Conservation (phyloP, 1,140 invertebrate species). For the Drosophila teissieri region DNA sequence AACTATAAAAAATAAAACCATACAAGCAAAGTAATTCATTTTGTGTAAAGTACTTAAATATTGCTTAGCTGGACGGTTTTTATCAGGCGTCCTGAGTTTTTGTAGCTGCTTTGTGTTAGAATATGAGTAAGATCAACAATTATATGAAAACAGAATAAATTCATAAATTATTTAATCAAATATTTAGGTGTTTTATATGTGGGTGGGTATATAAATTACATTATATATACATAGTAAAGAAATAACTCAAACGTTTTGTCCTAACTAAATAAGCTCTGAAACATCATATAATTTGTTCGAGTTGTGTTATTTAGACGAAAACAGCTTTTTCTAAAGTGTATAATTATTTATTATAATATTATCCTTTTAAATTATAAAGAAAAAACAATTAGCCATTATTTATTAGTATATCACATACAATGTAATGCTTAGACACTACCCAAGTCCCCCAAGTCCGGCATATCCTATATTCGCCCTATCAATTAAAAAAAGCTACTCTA, state of each 20-base stretch:
- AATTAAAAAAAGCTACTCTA: slow-evolving; percentile 8
- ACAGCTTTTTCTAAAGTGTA: neutral
- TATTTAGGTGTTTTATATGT: neutral
- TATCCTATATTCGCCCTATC: slow-evolving; percentile 13
- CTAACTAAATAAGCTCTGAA: neutral
- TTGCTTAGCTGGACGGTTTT: slow-evolving; percentile 59
- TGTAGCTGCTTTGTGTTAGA: slow-evolving; percentile 76
- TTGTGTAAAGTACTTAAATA: slow-evolving; percentile 63
- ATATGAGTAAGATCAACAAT: slow-evolving; percentile 55
- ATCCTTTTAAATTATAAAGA: slow-evolving; percentile 7
- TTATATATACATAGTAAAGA: neutral
- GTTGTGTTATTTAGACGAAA: neutral
- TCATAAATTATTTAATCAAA: slow-evolving; percentile 67
- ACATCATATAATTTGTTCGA: slow-evolving; percentile 21
- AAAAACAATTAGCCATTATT: slow-evolving; percentile 23
- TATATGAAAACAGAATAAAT: slow-evolving; percentile 65
- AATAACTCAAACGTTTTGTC: neutral
- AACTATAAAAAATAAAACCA: slow-evolving; percentile 15
- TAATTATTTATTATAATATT: slow-evolving; percentile 14
- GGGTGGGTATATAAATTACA: neutral
- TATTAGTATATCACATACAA: slow-evolving; percentile 46
- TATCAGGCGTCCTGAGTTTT: slow-evolving; percentile 41
- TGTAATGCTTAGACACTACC: slow-evolving; percentile 20
- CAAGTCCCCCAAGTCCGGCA: slow-evolving; percentile 38
- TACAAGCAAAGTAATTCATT: slow-evolving; percentile 40